Evolutionary conservation across 2,888 invertebrate genomes (phyloP).

Genomic region (Endotricha flammealis): DNA sequence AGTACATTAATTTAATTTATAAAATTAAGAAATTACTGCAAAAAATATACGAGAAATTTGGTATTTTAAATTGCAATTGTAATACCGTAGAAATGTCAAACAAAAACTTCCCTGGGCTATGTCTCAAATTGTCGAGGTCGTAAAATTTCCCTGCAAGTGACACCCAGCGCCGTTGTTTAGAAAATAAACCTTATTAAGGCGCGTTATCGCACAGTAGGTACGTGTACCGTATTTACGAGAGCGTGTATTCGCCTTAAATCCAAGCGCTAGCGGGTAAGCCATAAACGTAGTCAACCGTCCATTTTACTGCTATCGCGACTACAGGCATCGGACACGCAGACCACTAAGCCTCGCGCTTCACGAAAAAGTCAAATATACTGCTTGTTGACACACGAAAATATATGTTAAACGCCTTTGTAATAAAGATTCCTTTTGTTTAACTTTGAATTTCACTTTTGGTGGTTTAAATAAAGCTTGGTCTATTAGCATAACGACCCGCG

Average conservation of each 20-base stretch:
- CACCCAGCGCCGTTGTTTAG: slow-evolving; percentile 43
- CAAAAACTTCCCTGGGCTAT: slow-evolving; percentile 25
- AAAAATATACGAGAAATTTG: too few species aligned
- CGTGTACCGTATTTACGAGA: slow-evolving; percentile 58
- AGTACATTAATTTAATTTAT: too few species aligned
- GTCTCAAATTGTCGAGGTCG: slow-evolving; percentile 26
- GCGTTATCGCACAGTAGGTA: slow-evolving; percentile 52
- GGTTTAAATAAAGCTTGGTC: slow-evolving; percentile 26
- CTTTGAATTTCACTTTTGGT: slow-evolving; percentile 10
- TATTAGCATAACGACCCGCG: slow-evolving; percentile 74
- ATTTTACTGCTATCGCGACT: slow-evolving; percentile 72
- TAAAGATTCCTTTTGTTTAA: slow-evolving; percentile 24
- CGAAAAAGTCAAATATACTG: slow-evolving; percentile 25
- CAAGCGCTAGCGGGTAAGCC: slow-evolving; percentile 61
- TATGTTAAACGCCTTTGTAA: rapidly evolving
- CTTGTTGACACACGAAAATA: slow-evolving; percentile 6
- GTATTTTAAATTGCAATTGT: too few species aligned
- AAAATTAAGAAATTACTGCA: too few species aligned
- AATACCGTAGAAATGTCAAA: too few species aligned
- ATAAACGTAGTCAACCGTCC: slow-evolving; percentile 77
- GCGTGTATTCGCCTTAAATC: slow-evolving; percentile 62
- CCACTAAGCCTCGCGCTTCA: slow-evolving; percentile 25
- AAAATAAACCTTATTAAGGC: slow-evolving; percentile 62
- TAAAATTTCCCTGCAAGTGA: slow-evolving; percentile 37
- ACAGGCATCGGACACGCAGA: slow-evolving; percentile 65